phyloP scores from a whole-genome alignment of 2,113 vertebrate genomes.

The Apodemus sylvaticus region DNA sequence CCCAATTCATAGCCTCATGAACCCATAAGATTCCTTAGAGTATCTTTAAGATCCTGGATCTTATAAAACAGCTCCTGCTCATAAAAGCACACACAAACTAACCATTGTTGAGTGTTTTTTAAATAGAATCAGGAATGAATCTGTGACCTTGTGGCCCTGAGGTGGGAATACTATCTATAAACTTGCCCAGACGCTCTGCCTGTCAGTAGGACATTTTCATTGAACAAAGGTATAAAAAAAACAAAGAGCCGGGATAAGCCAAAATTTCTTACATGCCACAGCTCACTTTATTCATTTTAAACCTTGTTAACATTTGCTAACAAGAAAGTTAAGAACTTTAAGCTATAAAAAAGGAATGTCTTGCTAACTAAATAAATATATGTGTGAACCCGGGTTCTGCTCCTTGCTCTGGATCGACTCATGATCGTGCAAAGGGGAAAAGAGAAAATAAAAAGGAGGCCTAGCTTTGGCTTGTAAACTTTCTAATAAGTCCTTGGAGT shows the following conservation, averaged over 20 bases:
- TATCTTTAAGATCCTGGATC: slow-evolving; percentile 85
- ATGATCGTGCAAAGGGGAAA: slow-evolving; percentile 61
- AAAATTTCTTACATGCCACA: slow-evolving; percentile 86
- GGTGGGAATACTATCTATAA: slow-evolving; percentile 90
- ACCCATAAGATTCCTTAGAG: slow-evolving; percentile 84
- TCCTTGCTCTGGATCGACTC: slow-evolving; percentile 76
- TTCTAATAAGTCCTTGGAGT: slow-evolving; percentile 75
- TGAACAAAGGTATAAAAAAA: slow-evolving; percentile 82
- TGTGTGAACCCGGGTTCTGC: slow-evolving; percentile 77
- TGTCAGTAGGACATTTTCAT: slow-evolving; percentile 86
- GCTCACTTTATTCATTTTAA: slow-evolving; percentile 83
- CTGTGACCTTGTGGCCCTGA: slow-evolving; percentile 88
- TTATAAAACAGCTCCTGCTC: slow-evolving; percentile 83
- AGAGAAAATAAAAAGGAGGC: slow-evolving; percentile 56
- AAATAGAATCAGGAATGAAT: slow-evolving; percentile 88
- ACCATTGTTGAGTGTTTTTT: slow-evolving; percentile 86
- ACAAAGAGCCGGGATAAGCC: slow-evolving; percentile 79
- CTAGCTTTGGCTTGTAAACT: slow-evolving; percentile 74
- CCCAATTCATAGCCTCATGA: slow-evolving; percentile 55
- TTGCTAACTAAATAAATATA: slow-evolving; percentile 85
- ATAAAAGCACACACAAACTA: slow-evolving; percentile 85
- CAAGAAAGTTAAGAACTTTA: slow-evolving; percentile 86
- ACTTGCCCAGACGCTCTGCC: slow-evolving; percentile 87
- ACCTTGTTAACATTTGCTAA: slow-evolving; percentile 88
- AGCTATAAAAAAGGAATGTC: slow-evolving; percentile 88